Percentiles rank a stretch among this genome's conserved stretches.
Evolutionary conservation across 1,140 invertebrate species (phyloP).

Genomic region (Drosophila ironensis): DNA sequence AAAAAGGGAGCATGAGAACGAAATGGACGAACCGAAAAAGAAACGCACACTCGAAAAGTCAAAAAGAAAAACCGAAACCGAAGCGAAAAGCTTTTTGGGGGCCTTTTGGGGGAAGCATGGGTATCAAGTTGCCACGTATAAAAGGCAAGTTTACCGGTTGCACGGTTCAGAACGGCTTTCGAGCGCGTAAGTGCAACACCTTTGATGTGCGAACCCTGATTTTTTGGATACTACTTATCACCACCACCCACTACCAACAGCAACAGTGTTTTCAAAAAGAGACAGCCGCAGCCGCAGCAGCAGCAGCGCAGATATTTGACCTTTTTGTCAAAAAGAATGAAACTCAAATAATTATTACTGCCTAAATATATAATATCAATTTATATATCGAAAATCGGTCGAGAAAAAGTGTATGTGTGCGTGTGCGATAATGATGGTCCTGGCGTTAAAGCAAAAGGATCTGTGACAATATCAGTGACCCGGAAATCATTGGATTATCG

Average conservation of each 20-base stretch:
- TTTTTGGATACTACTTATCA: slow-evolving; percentile 46
- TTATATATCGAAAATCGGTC: slow-evolving; percentile 29
- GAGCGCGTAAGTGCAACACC: slow-evolving; percentile 90
- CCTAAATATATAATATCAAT: slow-evolving; percentile 13
- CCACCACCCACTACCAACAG: slow-evolving; percentile 31
- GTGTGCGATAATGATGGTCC: slow-evolving; percentile 42
- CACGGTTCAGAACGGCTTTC: slow-evolving; percentile 95
- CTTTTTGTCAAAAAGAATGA: slow-evolving; percentile 60
- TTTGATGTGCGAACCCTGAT: slow-evolving; percentile 78
- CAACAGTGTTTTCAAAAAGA: slow-evolving; percentile 51
- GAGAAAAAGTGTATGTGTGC: slow-evolving; percentile 50
- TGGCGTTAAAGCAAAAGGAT: slow-evolving; percentile 46
- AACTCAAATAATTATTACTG: slow-evolving; percentile 43
- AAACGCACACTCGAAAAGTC: slow-evolving; percentile 58
- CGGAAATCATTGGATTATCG: slow-evolving; percentile 62
- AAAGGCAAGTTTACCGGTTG: slow-evolving; percentile 88
- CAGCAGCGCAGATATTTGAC: too few species aligned
- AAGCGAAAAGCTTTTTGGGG: slow-evolving; percentile 50
- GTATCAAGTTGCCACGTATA: slow-evolving; percentile 93
- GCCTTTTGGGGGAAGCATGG: slow-evolving; percentile 55
- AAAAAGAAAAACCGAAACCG: slow-evolving; percentile 32
- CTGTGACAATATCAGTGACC: slow-evolving; percentile 53
- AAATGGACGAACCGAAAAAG: slow-evolving; percentile 49
- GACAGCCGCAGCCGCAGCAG: slow-evolving; percentile 51
- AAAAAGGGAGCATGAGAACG: slow-evolving; percentile 81